Percentiles rank a stretch among this genome's conserved stretches.
These are phyloP conservation scores for Hemithea aestivaria DNA, from an alignment of 2,888 invertebrate genomes.

Conservation along the genomic window DNA sequence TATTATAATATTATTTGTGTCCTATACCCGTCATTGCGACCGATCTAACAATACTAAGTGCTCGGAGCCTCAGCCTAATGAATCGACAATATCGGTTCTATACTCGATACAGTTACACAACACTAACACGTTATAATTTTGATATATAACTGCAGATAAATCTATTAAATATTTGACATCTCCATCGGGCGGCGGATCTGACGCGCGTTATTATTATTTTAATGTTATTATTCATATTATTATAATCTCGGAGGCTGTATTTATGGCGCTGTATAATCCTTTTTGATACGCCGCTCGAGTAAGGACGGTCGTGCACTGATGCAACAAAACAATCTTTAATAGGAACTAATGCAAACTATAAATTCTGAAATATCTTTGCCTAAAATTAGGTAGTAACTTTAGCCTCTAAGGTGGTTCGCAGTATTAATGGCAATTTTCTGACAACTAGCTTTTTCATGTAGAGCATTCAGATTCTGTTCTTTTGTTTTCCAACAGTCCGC, in stretches of 20 bases:
- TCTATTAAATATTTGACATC: conserved; percentile 67
- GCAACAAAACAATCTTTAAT: not conserved
- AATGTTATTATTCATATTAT: conserved; percentile 76
- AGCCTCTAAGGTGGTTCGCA: no score
- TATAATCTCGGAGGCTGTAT: conserved; percentile 70
- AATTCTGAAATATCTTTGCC: no score
- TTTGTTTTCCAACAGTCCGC: no score
- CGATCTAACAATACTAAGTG: no score
- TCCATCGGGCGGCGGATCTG: conserved; percentile 50
- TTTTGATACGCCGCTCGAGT: conserved; percentile 67
- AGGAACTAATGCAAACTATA: no score
- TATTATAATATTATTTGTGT: no score
- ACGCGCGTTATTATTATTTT: conserved; percentile 66
- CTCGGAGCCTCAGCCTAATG: conserved; percentile 48
- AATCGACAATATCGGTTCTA: conserved; percentile 44
- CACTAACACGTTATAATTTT: conserved; percentile 48
- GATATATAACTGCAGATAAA: conserved; percentile 61
- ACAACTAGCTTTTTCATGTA: no score
- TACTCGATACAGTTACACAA: conserved; percentile 34
- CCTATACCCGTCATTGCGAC: no score
- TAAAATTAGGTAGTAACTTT: no score
- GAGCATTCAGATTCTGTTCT: no score
- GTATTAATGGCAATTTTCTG: no score
- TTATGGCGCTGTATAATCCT: conserved; percentile 67
- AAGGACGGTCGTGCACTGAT: conserved; percentile 23